These are phyloP conservation scores for Drosophila malerkotliana DNA, from an alignment of 1,140 invertebrate species.

Conservation along the genomic window DNA sequence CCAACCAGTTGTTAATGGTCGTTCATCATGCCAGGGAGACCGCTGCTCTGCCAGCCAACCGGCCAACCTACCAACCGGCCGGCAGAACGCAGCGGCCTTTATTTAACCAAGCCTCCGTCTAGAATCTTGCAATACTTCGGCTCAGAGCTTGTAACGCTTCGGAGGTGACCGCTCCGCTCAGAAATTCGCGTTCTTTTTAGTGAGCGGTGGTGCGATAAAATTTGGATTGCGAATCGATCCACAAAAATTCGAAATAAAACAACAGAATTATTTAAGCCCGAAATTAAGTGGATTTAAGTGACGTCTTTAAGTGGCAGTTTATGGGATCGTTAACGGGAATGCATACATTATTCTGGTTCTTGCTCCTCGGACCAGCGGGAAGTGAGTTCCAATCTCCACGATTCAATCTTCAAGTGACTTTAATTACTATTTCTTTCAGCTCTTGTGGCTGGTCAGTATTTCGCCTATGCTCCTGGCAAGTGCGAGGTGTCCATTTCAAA, in stretches of 20 bases:
- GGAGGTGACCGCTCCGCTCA: constrained; percentile 49
- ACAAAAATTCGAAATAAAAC: constrained; percentile 19
- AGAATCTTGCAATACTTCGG: constrained; percentile 69
- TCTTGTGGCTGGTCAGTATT: constrained; percentile 23
- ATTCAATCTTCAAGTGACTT: neutral
- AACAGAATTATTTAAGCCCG: constrained; percentile 28
- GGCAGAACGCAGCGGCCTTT: constrained; percentile 42
- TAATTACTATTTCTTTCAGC: constrained; percentile 12
- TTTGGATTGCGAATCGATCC: constrained; percentile 32
- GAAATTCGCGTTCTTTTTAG: constrained; percentile 53
- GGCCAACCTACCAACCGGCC: constrained; percentile 15
- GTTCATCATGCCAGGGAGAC: constrained; percentile 63
- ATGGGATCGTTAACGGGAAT: constrained; percentile 34
- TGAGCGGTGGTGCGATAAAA: constrained; percentile 41
- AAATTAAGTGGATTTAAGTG: constrained; percentile 54
- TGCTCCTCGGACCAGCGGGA: constrained; percentile 36
- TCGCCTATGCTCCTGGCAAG: constrained; percentile 70
- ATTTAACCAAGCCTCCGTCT: constrained; percentile 76
- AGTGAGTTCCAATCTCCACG: constrained; percentile 36
- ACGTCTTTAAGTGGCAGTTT: constrained; percentile 22
- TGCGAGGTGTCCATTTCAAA: constrained; percentile 61
- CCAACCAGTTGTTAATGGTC: constrained; percentile 51
- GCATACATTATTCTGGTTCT: constrained; percentile 15
- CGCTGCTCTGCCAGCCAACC: constrained; percentile 21
- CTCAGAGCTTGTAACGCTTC: constrained; percentile 67